A percentile compares a stretch with the other conserved stretches of the same genome.
phyloP scores from a whole-genome alignment of 2,797 vertebrate species.

The Avahi laniger region DNA sequence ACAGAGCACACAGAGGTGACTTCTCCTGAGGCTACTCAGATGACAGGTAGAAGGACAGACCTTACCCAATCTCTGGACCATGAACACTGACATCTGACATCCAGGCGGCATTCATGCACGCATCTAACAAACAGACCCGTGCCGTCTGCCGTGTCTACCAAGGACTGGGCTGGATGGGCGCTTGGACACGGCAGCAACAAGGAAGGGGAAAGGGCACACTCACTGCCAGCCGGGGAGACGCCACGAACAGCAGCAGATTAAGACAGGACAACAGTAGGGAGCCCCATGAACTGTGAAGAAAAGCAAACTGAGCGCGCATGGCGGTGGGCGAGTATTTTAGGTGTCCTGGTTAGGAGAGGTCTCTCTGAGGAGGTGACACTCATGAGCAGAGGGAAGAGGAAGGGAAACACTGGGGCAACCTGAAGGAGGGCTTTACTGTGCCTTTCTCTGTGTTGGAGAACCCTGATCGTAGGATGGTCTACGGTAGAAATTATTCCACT shows the following conservation, averaged over 20 bases:
- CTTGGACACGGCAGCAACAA: not conserved
- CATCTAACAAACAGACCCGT: too few species aligned
- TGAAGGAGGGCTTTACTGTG: accelerated
- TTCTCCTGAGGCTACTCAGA: not conserved
- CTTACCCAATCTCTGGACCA: too few species aligned
- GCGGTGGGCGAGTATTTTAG: not conserved
- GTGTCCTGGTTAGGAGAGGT: not conserved
- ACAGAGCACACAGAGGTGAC: not conserved
- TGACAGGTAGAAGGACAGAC: not conserved
- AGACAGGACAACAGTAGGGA: not conserved
- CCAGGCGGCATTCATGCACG: accelerated
- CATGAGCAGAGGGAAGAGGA: not conserved
- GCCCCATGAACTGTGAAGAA: not conserved
- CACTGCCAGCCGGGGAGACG: not conserved
- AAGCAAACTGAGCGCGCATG: accelerated
- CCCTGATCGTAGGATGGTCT: not conserved
- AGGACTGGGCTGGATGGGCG: not conserved
- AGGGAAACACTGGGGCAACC: accelerated
- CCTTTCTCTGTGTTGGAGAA: not conserved
- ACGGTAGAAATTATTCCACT: too few species aligned
- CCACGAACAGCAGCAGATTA: not conserved
- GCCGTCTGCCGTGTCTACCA: too few species aligned
- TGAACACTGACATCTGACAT: not conserved
- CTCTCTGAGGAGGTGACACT: not conserved
- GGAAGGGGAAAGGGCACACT: too few species aligned